phyloP scores from a whole-genome alignment of 2,888 invertebrate genomes.

The Andrena haemorrhoa region DNA sequence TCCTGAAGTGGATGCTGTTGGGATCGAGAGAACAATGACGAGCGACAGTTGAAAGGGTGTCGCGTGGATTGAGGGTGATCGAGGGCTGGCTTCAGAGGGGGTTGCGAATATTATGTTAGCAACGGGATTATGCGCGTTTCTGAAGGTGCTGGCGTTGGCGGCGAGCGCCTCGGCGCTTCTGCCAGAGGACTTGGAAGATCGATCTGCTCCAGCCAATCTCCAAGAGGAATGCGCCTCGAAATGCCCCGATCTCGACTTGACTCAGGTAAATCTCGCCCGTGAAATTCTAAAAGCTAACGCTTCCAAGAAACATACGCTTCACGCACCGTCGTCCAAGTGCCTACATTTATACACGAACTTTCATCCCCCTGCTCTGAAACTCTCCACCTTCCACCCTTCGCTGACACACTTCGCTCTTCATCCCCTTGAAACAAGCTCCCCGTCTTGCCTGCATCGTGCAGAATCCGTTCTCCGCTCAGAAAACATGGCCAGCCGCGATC shows the following conservation, averaged over 20 bases:
- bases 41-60: constrained; percentile 44
- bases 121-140: constrained; percentile 76
- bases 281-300: not conserved
- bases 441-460: not conserved
- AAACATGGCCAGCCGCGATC: not conserved
- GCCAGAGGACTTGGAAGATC: constrained; percentile 77
- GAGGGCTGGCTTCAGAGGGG: constrained; percentile 56
- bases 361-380: not conserved
- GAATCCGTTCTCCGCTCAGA: not conserved
- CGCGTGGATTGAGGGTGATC: constrained; percentile 48
- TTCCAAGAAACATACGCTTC: too few species aligned
- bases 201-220: constrained; percentile 70
- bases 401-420: not conserved
- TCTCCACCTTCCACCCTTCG: not conserved
- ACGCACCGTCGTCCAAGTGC: too few species aligned
- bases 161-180: constrained; percentile 75
- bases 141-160: constrained; percentile 79
- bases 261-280: constrained; percentile 72
- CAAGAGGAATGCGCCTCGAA: constrained; percentile 81
- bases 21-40: constrained; percentile 59
- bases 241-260: constrained; percentile 80
- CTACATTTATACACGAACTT: not conserved
- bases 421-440: not conserved
- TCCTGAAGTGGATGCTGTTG: constrained; percentile 10
- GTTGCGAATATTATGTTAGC: constrained; percentile 80